phyloP scores from a whole-genome alignment of 2,888 invertebrate species.

The Lamellibrachia satsuma region DNA sequence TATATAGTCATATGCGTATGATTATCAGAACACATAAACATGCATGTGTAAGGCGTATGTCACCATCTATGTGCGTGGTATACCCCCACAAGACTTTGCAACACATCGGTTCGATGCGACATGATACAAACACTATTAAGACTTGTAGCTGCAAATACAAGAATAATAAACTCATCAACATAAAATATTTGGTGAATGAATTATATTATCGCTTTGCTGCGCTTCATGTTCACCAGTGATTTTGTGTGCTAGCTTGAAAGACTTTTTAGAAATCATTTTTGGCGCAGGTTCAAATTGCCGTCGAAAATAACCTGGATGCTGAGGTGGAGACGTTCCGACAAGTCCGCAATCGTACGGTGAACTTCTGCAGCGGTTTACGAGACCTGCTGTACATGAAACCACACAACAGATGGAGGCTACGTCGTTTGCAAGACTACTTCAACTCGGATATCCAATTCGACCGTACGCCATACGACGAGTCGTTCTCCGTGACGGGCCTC shows the following conservation, averaged over 20 bases:
- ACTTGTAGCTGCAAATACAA: too few species aligned
- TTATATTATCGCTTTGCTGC: too few species aligned
- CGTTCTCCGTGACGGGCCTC: not conserved
- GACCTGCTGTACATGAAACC: not conserved
- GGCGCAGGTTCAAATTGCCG: not conserved
- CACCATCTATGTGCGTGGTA: too few species aligned
- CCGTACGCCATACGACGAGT: not conserved
- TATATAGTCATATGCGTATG: too few species aligned
- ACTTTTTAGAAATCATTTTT: not conserved
- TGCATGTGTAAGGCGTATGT: too few species aligned
- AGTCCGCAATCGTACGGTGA: not conserved
- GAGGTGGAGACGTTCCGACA: not conserved
- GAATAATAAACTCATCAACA: too few species aligned
- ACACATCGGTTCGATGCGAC: too few species aligned
- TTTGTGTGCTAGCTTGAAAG: not conserved
- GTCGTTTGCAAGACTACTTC: too few species aligned
- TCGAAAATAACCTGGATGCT: not conserved
- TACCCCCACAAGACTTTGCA: too few species aligned
- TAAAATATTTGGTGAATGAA: too few species aligned
- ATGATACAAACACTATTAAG: too few species aligned
- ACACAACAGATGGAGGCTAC: not conserved
- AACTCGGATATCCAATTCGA: not conserved
- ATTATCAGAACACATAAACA: too few species aligned
- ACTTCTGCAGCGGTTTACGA: not conserved
- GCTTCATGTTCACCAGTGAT: not conserved